Evolutionary conservation across 2,797 vertebrate genomes (phyloP), one percentile per base, ranked within the genome.

Genomic region (Cuniculus paca): DNA sequence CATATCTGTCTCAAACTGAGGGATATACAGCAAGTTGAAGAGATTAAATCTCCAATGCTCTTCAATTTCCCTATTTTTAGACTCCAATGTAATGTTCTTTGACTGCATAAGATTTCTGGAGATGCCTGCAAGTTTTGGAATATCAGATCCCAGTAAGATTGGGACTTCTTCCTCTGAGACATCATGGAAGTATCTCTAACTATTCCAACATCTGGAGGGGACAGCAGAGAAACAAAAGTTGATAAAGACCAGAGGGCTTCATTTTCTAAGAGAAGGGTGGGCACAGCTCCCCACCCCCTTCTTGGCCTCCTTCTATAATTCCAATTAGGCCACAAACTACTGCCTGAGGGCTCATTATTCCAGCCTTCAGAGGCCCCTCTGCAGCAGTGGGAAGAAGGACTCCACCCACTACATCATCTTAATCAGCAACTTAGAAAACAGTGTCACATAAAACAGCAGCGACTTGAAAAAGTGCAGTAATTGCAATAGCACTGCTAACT

Each of bases 341-440:
- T 88, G 74, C 78, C 88, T 65, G 80, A 97, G 88, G 94, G 91
- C 82, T 92, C 95, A 94, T 97, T 96, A 90, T 72, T 45, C 50
- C 88, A 93, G 93, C 60, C 91, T 85, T 70, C 36, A 0, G 19
- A 79, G 63, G 52, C 77, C 36, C 24, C 68, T 79, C 36, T 91
- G 72, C 60, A 50, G 26, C 17, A 58, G 84, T 52, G 81, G 34
- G 74, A 78, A 91, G 80, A 87, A 79, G 83, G 75, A 60, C 54
- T 92, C 96, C 95, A 92, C 97, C 97, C 96, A 95, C 98, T 98
- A 97, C 94, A 98, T 98, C 98, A 98, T 98, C 97, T 97, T 98
- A 98, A 98, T 97, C 98, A 98, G 95, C 97, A 98, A 98, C 97
- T 97, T 97, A 97, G 95, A 98, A 98, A 98, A 97, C 97, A 98